Evolutionary conservation across 2,113 vertebrate species (phyloP).

Genomic region (Eulemur macaco): DNA sequence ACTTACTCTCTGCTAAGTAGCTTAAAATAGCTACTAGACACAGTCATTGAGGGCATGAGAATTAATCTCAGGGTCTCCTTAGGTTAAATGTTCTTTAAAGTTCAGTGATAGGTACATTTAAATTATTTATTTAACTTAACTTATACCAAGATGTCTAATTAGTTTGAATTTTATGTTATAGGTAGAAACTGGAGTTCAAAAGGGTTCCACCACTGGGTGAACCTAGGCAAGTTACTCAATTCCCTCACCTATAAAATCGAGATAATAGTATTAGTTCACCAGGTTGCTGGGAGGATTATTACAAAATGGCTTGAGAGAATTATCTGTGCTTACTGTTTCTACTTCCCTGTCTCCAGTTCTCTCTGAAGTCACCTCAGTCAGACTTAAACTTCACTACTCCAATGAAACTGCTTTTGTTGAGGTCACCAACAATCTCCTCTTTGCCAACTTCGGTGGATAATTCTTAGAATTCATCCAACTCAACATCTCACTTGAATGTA

Average conservation of each 20-base stretch:
- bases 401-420: background rate
- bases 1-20: background rate
- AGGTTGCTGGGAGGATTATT: background rate
- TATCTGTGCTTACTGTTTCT: background rate
- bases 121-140: conserved; percentile 25
- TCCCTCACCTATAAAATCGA: background rate
- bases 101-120: conserved; percentile 15
- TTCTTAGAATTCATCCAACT: background rate
- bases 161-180: conserved; percentile 1
- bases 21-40: conserved; percentile 17
- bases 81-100: conserved; percentile 41
- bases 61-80: background rate
- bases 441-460: background rate
- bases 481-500: background rate
- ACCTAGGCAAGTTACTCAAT: background rate
- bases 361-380: background rate
- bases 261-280: background rate
- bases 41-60: background rate
- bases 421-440: background rate
- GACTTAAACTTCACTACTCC: background rate
- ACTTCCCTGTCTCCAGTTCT: background rate
- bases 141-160: background rate
- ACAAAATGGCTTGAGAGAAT: background rate
- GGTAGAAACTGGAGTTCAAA: conserved; percentile 26
- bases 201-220: background rate